phyloP scores from a whole-genome alignment of 2,888 invertebrate genomes.

The Drosophila borborema region DNA sequence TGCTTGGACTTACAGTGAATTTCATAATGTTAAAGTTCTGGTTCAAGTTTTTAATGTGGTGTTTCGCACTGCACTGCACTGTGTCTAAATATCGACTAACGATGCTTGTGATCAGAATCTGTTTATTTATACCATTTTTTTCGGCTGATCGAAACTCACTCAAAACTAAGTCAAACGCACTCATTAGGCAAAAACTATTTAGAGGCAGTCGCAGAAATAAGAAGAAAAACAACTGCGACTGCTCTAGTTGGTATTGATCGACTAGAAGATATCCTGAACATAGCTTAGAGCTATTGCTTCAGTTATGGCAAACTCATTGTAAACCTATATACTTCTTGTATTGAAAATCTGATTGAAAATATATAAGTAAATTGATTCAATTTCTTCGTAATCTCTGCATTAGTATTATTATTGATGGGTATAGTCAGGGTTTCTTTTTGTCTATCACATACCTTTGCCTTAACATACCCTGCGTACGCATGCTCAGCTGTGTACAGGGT shows the following conservation, averaged over 20 bases:
- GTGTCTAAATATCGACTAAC: constrained; percentile 65
- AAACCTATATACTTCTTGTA: too few species aligned
- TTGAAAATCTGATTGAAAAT: too few species aligned
- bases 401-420: too few species aligned
- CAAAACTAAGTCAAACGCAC: constrained; percentile 69
- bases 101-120: constrained; percentile 52
- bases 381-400: too few species aligned
- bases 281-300: not conserved
- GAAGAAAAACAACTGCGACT: constrained; percentile 3
- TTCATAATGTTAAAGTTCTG: constrained; percentile 65
- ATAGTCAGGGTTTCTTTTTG: too few species aligned
- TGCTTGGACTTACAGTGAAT: constrained; percentile 69
- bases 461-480: not conserved
- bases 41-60: not conserved
- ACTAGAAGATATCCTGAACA: not conserved
- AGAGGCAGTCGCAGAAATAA: constrained; percentile 32
- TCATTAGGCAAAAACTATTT: constrained; percentile 71
- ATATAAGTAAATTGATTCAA: too few species aligned
- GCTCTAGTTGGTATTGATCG: not conserved
- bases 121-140: constrained; percentile 69
- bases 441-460: too few species aligned
- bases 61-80: constrained; percentile 27
- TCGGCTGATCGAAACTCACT: constrained; percentile 57
- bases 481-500: not conserved
- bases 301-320: not conserved